Evolutionary conservation across 1,140 invertebrate species (phyloP).

Genomic region (Plodia interpunctella): DNA sequence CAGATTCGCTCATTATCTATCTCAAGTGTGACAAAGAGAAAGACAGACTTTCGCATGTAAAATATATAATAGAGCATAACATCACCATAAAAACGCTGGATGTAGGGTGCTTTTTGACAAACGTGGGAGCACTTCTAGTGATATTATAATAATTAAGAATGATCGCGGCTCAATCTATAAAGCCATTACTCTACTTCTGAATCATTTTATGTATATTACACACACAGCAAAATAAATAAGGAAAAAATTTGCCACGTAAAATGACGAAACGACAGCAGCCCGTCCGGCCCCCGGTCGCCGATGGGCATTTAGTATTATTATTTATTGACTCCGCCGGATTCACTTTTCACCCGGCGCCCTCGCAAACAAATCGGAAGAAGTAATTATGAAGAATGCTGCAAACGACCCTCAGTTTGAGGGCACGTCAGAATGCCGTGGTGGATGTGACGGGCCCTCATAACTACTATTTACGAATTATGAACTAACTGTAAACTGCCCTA

Average conservation of each 20-base stretch:
- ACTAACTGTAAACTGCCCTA: too few relatives aligned
- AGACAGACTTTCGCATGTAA: too few relatives aligned
- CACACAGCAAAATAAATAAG: too few relatives aligned
- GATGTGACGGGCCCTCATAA: neutral
- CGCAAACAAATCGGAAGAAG: conserved; percentile 72
- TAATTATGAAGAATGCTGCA: conserved; percentile 73
- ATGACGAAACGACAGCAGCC: conserved; percentile 17
- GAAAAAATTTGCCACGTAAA: conserved; percentile 12
- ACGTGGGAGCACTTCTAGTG: too few relatives aligned
- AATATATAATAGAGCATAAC: neutral
- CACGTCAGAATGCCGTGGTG: neutral
- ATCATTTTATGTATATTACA: too few relatives aligned
- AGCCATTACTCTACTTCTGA: too few relatives aligned
- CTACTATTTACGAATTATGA: conserved; percentile 22
- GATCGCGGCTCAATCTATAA: too few relatives aligned
- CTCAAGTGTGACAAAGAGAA: too few relatives aligned
- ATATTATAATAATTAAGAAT: too few relatives aligned
- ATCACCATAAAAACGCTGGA: neutral
- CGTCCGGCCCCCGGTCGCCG: conserved; percentile 43
- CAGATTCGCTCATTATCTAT: too few relatives aligned
- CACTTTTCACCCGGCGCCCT: conserved; percentile 63
- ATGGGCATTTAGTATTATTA: conserved; percentile 71
- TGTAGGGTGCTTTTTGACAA: too few relatives aligned
- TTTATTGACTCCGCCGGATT: conserved; percentile 67
- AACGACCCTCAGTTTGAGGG: conserved; percentile 39